Evolutionary conservation across 2,113 vertebrate genomes (phyloP).

Genomic region (Rana temporaria): DNA sequence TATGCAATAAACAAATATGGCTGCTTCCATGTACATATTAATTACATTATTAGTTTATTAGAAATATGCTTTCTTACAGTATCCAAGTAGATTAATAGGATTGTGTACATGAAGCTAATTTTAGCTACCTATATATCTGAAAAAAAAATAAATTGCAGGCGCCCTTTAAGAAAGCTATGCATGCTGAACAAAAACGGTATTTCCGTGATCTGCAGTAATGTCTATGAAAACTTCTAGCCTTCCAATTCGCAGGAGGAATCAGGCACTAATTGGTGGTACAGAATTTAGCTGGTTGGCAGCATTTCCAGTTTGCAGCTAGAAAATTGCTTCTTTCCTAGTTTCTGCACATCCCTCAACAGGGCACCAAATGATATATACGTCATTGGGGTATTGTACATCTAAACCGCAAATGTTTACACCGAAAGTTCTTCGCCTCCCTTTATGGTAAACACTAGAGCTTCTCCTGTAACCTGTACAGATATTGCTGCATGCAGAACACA

Average conservation of each 20-base stretch:
- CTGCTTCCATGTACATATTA: too few species aligned
- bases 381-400: slow-evolving; percentile 63
- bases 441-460: slow-evolving; percentile 77
- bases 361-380: slow-evolving; percentile 74
- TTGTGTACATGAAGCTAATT: too few species aligned
- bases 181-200: slow-evolving; percentile 9
- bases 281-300: slow-evolving; percentile 91
- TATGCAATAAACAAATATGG: too few species aligned
- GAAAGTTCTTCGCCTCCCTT: slow-evolving; percentile 65
- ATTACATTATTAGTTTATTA: too few species aligned
- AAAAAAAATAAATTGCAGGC: too few species aligned
- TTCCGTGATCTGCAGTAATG: slow-evolving; percentile 28
- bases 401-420: slow-evolving; percentile 68
- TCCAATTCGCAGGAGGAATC: slow-evolving; percentile 80
- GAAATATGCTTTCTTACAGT: too few species aligned
- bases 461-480: slow-evolving; percentile 57
- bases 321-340: slow-evolving; percentile 90
- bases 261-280: slow-evolving; percentile 91
- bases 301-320: slow-evolving; percentile 88
- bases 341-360: slow-evolving; percentile 79
- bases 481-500: slow-evolving; percentile 3
- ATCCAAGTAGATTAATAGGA: too few species aligned
- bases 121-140: too few species aligned
- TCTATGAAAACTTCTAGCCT: slow-evolving; percentile 36
- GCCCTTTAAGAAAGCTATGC: neutral